Conservation (phyloP, 2,888 invertebrate genomes). For the Phania funesta region DNA sequence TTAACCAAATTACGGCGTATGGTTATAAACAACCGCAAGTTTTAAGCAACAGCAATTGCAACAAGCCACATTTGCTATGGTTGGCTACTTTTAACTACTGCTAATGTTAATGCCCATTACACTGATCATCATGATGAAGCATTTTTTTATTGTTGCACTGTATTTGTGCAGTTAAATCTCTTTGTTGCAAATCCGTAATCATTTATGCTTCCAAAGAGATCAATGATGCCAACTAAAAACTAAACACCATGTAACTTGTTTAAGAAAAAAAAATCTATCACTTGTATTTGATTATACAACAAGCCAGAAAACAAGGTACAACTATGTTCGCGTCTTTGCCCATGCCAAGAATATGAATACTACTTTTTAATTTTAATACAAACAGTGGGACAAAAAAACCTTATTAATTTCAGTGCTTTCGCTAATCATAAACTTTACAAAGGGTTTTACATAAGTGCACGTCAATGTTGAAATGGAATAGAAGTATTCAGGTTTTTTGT, state of each 20-base stretch:
- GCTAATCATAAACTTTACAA: too few species aligned
- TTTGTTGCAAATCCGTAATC: slow-evolving; percentile 31
- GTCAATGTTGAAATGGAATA: too few species aligned
- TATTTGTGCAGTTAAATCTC: neutral
- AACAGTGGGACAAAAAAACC: too few species aligned
- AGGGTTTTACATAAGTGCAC: too few species aligned
- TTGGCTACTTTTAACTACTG: slow-evolving; percentile 54
- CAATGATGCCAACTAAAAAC: slow-evolving; percentile 51
- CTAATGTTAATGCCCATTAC: slow-evolving; percentile 39
- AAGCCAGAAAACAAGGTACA: too few species aligned
- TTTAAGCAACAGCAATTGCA: slow-evolving; percentile 16
- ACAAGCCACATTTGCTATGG: slow-evolving; percentile 54
- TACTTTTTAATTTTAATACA: too few species aligned
- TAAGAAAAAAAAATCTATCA: neutral
- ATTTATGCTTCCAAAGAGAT: slow-evolving; percentile 50
- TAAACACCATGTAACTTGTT: slow-evolving; percentile 38
- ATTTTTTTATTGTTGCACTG: neutral
- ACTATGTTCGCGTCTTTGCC: too few species aligned
- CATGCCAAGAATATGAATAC: too few species aligned
- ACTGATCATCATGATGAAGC: slow-evolving; percentile 22
- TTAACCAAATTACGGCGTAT: neutral
- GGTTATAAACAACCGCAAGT: neutral
- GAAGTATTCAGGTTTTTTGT: too few species aligned
- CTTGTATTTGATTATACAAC: slow-evolving; percentile 17
- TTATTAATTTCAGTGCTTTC: too few species aligned